A percentile compares a stretch with the other conserved stretches of the same genome.
Evolutionary conservation across 2,888 invertebrate genomes (phyloP).

Genomic region (Lypha dubia): DNA sequence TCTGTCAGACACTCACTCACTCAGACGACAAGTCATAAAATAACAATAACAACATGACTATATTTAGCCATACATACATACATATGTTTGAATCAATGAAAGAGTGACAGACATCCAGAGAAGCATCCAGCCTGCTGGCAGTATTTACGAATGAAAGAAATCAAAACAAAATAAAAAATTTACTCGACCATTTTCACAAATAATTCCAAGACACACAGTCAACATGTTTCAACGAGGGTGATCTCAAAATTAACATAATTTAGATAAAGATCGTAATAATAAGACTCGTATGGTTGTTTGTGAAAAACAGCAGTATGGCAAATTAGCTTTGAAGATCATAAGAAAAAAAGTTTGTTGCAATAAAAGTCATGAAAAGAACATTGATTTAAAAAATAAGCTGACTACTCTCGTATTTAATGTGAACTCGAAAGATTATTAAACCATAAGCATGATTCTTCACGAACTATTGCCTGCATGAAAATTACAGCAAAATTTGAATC

Average conservation of each 20-base stretch:
- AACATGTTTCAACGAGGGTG: constrained; percentile 17
- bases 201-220: neutral
- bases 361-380: too few relatives aligned
- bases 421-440: too few relatives aligned
- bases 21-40: constrained; percentile 53
- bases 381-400: too few relatives aligned
- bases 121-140: neutral
- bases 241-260: neutral
- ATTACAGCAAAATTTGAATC: constrained; percentile 3
- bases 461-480: too few relatives aligned
- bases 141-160: constrained; percentile 48
- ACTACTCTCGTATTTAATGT: too few relatives aligned
- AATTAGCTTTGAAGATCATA: too few relatives aligned
- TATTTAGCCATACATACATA: neutral
- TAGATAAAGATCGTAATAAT: too few relatives aligned
- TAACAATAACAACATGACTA: constrained; percentile 38
- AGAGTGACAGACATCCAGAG: neutral
- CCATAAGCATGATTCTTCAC: too few relatives aligned
- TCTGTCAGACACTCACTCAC: constrained; percentile 19
- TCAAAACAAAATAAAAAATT: constrained; percentile 53
- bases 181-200: constrained; percentile 42
- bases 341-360: too few relatives aligned
- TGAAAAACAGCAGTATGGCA: too few relatives aligned
- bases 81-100: constrained; percentile 5
- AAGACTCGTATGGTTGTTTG: too few relatives aligned